A percentile compares a stretch with the other conserved stretches of the same genome.
Conservation (phyloP, 2,888 invertebrate genomes). For the Thumatha senex region DNA sequence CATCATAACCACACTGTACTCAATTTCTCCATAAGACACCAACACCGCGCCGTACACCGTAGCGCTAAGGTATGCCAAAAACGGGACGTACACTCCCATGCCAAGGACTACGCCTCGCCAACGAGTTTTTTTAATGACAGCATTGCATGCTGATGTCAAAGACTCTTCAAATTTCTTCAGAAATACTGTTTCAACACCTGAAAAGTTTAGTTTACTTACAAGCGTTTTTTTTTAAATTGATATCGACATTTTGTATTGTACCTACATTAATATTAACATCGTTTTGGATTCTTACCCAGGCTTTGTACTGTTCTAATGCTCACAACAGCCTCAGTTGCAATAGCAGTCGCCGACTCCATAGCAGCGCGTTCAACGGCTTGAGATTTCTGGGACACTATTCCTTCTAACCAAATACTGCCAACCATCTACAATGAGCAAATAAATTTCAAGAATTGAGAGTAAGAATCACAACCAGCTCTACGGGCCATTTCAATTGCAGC, state of each 20-base stretch:
- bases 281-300: slow-evolving; percentile 67
- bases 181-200: slow-evolving; percentile 83
- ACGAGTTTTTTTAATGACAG: slow-evolving; percentile 83
- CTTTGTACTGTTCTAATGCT: slow-evolving; percentile 87
- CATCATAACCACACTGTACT: slow-evolving; percentile 87
- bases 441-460: too few relatives aligned
- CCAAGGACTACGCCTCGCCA: slow-evolving; percentile 88
- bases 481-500: too few relatives aligned
- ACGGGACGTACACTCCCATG: slow-evolving; percentile 87
- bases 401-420: slow-evolving; percentile 85
- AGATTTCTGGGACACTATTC: slow-evolving; percentile 82
- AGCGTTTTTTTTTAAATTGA: too few relatives aligned
- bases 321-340: slow-evolving; percentile 86
- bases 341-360: slow-evolving; percentile 84
- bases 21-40: slow-evolving; percentile 83
- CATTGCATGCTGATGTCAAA: slow-evolving; percentile 74
- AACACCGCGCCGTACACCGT: slow-evolving; percentile 88
- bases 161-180: slow-evolving; percentile 79
- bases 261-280: too few relatives aligned
- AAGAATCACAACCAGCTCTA: too few relatives aligned
- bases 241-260: too few relatives aligned
- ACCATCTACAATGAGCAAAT: slow-evolving; percentile 61
- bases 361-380: slow-evolving; percentile 84
- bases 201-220: background rate
- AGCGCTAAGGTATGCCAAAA: slow-evolving; percentile 87